Percentiles rank a stretch among this genome's conserved stretches.
These are phyloP conservation scores for Drosophila nannoptera DNA, from an alignment of 1,140 invertebrate species.

Conservation along the genomic window DNA sequence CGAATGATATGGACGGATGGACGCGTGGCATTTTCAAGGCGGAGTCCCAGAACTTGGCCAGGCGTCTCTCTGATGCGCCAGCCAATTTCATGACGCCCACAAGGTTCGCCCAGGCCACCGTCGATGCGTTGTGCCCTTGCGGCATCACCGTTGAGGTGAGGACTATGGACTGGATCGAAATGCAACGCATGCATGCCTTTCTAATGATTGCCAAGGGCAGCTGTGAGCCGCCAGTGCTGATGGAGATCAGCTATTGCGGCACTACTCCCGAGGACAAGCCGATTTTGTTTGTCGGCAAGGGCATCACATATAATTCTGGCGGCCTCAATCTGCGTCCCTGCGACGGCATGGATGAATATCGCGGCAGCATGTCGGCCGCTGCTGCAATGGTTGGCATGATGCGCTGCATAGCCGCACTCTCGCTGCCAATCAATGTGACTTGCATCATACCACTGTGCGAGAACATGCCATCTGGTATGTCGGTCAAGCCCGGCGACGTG, in stretches of 20 bases:
- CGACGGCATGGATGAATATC: constrained; percentile 89
- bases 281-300: constrained; percentile 88
- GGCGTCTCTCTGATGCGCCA: constrained; percentile 89
- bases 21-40: constrained; percentile 85
- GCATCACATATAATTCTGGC: constrained; percentile 92
- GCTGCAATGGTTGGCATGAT: constrained; percentile 88
- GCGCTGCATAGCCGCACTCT: constrained; percentile 84
- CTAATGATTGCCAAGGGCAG: constrained; percentile 89
- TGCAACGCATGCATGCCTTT: constrained; percentile 87
- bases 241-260: constrained; percentile 84
- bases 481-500: constrained; percentile 93
- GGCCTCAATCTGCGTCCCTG: constrained; percentile 91
- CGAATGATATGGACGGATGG: constrained; percentile 82
- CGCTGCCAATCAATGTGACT: constrained; percentile 87
- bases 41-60: constrained; percentile 90
- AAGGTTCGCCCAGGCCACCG: constrained; percentile 84
- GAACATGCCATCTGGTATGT: constrained; percentile 91
- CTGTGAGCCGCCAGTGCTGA: constrained; percentile 85
- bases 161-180: constrained; percentile 85
- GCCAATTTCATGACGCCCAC: constrained; percentile 92
- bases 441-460: constrained; percentile 89
- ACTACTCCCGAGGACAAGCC: constrained; percentile 79
- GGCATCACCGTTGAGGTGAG: constrained; percentile 83
- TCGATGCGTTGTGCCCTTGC: constrained; percentile 80
- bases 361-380: constrained; percentile 95